phyloP scores from a whole-genome alignment of 2,797 vertebrate species.

The Chaetodon trifasciatus region DNA sequence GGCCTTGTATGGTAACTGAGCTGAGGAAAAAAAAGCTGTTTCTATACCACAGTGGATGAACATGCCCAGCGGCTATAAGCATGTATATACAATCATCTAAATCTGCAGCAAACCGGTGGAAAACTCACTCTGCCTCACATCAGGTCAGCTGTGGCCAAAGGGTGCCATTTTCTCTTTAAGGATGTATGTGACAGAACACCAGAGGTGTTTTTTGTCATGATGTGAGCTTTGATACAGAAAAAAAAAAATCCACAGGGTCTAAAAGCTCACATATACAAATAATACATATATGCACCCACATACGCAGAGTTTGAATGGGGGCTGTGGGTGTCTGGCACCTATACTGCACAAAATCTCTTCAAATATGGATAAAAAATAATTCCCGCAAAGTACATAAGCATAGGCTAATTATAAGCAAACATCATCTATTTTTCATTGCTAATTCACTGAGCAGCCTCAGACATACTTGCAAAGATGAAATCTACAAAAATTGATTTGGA shows the following conservation, averaged over 20 bases:
- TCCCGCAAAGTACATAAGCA: slow-evolving; percentile 4
- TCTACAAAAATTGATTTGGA: slow-evolving; percentile 1
- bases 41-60: slow-evolving; percentile 14
- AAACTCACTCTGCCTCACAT: slow-evolving; percentile 17
- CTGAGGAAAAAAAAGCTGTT: neutral
- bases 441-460: slow-evolving; percentile 14
- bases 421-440: slow-evolving; percentile 35
- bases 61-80: slow-evolving; percentile 1
- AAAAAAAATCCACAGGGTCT: neutral
- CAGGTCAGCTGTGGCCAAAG: slow-evolving; percentile 39
- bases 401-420: slow-evolving; percentile 20
- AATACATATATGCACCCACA: slow-evolving; percentile 9
- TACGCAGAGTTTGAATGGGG: neutral
- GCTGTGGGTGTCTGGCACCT: slow-evolving; percentile 7
- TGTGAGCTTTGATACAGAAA: slow-evolving; percentile 29
- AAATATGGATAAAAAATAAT: slow-evolving; percentile 28
- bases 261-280: slow-evolving; percentile 17
- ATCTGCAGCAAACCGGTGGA: slow-evolving; percentile 37
- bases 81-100: neutral
- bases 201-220: slow-evolving; percentile 14
- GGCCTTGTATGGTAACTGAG: neutral
- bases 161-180: slow-evolving; percentile 29
- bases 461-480: slow-evolving; percentile 21
- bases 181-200: slow-evolving; percentile 29
- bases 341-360: slow-evolving; percentile 1